A percentile compares a stretch with the other conserved stretches of the same genome.
phyloP scores from a whole-genome alignment of 1,140 invertebrate species.

The Phenacoccus solenopsis region DNA sequence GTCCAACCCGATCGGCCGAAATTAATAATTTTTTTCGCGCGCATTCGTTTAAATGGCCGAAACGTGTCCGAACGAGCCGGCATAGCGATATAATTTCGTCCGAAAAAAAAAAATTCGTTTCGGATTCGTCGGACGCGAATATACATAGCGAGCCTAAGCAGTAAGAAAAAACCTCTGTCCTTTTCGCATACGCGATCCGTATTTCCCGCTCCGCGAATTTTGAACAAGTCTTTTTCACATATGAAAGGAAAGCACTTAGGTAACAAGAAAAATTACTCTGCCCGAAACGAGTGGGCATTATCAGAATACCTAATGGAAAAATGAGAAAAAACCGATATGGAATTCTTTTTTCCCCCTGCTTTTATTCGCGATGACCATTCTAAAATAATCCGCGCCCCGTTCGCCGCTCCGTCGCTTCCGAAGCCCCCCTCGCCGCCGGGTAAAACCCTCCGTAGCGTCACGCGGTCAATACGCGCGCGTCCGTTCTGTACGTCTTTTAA shows the following conservation, averaged over 20 bases:
- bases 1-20: background rate
- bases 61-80: background rate
- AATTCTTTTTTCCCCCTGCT: background rate
- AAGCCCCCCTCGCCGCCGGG: too few species aligned
- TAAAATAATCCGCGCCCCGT: background rate
- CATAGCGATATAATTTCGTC: too few species aligned
- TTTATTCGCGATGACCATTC: background rate
- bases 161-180: background rate
- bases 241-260: slow-evolving; percentile 1
- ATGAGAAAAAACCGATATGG: slow-evolving; percentile 1
- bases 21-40: background rate
- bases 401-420: background rate
- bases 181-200: too few species aligned
- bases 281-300: background rate
- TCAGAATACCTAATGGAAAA: slow-evolving; percentile 2
- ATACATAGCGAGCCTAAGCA: background rate
- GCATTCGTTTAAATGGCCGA: background rate
- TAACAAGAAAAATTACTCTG: slow-evolving; percentile 3
- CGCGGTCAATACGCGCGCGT: background rate
- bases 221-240: background rate
- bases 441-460: too few species aligned
- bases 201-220: background rate
- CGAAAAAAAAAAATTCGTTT: too few species aligned
- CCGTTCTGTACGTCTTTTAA: background rate
- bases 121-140: too few species aligned